Conservation (phyloP, 2,113 vertebrate species). For the Campylomormyrus tamandua region DNA sequence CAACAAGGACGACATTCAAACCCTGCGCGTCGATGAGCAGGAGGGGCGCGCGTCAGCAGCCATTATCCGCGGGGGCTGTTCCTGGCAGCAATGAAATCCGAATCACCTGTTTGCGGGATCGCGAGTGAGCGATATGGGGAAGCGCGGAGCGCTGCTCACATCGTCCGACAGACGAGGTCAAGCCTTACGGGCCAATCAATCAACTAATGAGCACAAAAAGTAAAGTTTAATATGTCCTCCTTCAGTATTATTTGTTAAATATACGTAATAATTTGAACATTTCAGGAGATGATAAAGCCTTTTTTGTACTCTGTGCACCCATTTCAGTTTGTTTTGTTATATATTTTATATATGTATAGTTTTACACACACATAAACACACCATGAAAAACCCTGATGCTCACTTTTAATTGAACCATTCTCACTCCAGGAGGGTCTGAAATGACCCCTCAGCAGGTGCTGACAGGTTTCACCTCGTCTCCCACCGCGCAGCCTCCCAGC, state of each 20-base stretch:
- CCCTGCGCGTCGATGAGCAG: not conserved
- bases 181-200: not conserved
- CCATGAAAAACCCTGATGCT: not conserved
- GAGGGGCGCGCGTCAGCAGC: not conserved
- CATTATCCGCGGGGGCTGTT: not conserved
- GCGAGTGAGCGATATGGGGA: not conserved
- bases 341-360: not conserved
- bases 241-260: not conserved
- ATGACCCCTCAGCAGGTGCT: not conserved
- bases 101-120: conserved; percentile 9
- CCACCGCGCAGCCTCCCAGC: not conserved
- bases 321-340: not conserved
- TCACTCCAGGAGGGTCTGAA: not conserved
- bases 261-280: not conserved
- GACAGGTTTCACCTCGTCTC: not conserved
- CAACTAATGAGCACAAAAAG: not conserved
- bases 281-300: not conserved
- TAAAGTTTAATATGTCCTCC: not conserved
- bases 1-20: conserved; percentile 5
- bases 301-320: not conserved
- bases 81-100: not conserved
- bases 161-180: not conserved
- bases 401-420: not conserved
- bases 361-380: not conserved
- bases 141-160: not conserved